Evolutionary conservation across 2,113 vertebrate genomes (phyloP).

Genomic region (Hemiscyllium ocellatum): DNA sequence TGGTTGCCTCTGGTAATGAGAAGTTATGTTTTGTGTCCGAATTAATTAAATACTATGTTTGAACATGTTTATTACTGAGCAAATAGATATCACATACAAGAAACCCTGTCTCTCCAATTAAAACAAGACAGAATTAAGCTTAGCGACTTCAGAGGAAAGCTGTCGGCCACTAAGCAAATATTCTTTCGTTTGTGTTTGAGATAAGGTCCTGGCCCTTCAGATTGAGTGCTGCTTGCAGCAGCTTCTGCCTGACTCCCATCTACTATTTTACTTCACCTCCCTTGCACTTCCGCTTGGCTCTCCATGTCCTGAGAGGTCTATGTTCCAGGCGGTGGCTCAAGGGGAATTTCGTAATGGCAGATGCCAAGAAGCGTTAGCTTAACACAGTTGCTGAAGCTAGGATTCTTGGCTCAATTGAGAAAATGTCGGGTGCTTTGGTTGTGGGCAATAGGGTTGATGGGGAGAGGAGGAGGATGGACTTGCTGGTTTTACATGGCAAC

Average conservation of each 20-base stretch:
- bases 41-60: conserved; percentile 31
- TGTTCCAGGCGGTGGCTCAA: background rate
- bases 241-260: background rate
- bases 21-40: conserved; percentile 31
- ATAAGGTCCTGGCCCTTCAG: background rate
- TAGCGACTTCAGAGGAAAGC: background rate
- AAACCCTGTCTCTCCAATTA: conserved; percentile 4
- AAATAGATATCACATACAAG: background rate
- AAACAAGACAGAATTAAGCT: background rate
- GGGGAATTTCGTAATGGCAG: background rate
- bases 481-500: background rate
- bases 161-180: background rate
- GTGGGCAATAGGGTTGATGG: background rate
- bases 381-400: background rate
- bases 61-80: conserved; percentile 27
- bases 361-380: background rate
- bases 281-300: background rate
- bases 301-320: background rate
- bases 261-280: background rate
- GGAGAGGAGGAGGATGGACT: background rate
- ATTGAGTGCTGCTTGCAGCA: background rate
- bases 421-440: background rate
- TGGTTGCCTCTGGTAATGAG: conserved; percentile 33
- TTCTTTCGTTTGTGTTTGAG: background rate
- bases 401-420: background rate